Percentiles rank a stretch among this genome's conserved stretches.
Evolutionary conservation across 2,113 vertebrate species (phyloP).

Genomic region (Baryphthengus martii): DNA sequence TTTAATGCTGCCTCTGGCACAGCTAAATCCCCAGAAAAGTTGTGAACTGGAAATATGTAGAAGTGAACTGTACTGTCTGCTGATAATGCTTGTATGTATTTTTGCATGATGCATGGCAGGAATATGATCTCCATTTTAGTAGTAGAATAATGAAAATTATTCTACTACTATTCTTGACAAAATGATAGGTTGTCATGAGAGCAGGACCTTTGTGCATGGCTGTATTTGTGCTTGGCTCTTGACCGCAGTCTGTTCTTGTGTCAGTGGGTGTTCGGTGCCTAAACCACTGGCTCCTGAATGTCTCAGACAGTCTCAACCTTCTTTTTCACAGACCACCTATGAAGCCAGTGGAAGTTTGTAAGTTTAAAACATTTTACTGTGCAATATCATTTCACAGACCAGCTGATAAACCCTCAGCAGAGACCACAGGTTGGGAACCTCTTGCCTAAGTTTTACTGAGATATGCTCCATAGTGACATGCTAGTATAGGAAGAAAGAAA

Average conservation of each 20-base stretch:
- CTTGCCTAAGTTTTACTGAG: neutral
- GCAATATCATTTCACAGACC: neutral
- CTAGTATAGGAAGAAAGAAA: neutral
- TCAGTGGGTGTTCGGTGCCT: neutral
- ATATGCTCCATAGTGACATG: neutral
- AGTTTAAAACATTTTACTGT: neutral
- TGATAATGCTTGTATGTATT: neutral
- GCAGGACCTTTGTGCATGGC: neutral
- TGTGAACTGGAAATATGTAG: neutral
- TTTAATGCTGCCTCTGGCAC: neutral
- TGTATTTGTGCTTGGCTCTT: neutral
- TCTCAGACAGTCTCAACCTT: neutral
- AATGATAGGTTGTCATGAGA: too few relatives aligned
- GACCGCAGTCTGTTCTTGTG: neutral
- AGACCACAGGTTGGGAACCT: neutral
- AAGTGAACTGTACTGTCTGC: neutral
- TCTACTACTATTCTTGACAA: too few relatives aligned
- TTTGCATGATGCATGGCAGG: neutral
- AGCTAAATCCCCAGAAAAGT: neutral
- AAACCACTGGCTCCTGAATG: neutral
- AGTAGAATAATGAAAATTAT: neutral
- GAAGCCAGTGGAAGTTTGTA: neutral
- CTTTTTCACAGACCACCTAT: neutral
- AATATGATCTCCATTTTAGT: neutral
- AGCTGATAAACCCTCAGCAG: neutral